phyloP scores from a whole-genome alignment of 2,113 vertebrate species.

The Mirza zaza region DNA sequence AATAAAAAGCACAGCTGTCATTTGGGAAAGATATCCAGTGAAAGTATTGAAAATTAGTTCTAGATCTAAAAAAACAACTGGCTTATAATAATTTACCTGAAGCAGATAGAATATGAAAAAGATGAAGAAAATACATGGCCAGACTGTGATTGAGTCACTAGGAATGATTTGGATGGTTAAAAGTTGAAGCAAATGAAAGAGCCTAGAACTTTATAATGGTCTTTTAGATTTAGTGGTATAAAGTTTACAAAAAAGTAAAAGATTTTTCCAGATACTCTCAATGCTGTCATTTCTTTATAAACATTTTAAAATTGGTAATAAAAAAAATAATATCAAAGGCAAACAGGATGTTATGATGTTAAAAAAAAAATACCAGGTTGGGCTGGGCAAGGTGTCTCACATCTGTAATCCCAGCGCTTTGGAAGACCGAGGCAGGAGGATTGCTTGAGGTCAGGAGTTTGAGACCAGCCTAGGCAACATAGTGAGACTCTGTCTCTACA shows the following conservation, averaged over 20 bases:
- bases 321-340: neutral
- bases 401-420: too few relatives aligned
- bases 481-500: too few relatives aligned
- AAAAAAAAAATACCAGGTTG: neutral
- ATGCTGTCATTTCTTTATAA: conserved; percentile 5
- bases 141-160: neutral
- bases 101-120: neutral
- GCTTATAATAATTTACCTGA: neutral
- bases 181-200: neutral
- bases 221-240: neutral
- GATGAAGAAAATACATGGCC: neutral
- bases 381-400: too few relatives aligned
- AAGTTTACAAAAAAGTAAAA: neutral
- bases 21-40: neutral
- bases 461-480: too few relatives aligned
- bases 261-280: conserved; percentile 20
- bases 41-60: neutral
- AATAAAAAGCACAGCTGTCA: neutral
- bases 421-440: too few relatives aligned
- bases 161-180: neutral
- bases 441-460: too few relatives aligned
- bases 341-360: neutral
- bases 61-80: neutral
- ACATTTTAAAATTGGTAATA: neutral
- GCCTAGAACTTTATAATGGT: neutral